These are phyloP conservation scores for Phyllotreta cruciferae DNA, from an alignment of 2,888 invertebrate species.

Conservation along the genomic window DNA sequence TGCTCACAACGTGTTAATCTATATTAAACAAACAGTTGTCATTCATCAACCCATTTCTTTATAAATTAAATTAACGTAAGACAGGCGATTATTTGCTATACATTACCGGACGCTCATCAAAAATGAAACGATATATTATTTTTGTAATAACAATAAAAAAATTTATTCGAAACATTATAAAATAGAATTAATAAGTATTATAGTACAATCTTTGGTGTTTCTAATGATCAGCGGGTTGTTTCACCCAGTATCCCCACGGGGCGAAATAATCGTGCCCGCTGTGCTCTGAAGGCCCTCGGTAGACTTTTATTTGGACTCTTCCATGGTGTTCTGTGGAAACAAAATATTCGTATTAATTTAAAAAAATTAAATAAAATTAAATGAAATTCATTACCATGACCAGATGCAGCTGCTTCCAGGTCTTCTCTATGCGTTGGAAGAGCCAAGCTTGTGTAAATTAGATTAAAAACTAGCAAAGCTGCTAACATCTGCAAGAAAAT, in stretches of 20 bases:
- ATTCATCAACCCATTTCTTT: too few species aligned
- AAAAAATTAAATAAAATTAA: too few species aligned
- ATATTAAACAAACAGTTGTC: too few species aligned
- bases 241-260: conserved; percentile 78
- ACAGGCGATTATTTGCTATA: too few species aligned
- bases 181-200: too few species aligned
- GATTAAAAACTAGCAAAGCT: neutral
- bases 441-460: neutral
- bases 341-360: neutral
- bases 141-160: too few species aligned
- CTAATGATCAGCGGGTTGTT: conserved; percentile 70
- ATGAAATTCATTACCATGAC: neutral
- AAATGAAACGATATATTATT: too few species aligned
- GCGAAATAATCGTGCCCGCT: conserved; percentile 67
- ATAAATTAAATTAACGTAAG: too few species aligned
- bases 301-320: conserved; percentile 77
- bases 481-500: neutral
- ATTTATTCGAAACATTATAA: too few species aligned
- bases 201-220: neutral
- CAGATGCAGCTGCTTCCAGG: neutral
- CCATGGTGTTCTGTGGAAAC: conserved; percentile 51
- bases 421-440: neutral
- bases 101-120: too few species aligned
- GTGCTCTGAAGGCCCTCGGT: conserved; percentile 72
- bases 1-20: too few species aligned